These are phyloP conservation scores for Elgonia sp. DNA, from an alignment of 2,888 invertebrate genomes.

Conservation along the genomic window DNA sequence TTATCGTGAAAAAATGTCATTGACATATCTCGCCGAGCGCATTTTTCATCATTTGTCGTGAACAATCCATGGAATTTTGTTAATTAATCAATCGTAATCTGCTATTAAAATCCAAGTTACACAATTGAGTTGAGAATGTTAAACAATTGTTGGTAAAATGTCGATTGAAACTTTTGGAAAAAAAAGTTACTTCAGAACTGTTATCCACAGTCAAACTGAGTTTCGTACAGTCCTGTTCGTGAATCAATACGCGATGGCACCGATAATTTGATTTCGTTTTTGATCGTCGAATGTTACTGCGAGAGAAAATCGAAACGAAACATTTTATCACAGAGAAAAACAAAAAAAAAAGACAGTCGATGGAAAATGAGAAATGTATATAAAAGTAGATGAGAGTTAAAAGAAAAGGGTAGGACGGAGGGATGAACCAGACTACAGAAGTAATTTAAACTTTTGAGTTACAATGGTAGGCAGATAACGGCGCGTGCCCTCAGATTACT, in stretches of 20 bases:
- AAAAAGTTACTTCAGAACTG: conserved; percentile 2
- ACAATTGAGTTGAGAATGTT: background rate
- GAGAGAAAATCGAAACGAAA: conserved; percentile 65
- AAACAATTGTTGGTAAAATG: conserved; percentile 10
- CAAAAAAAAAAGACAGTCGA: conserved; percentile 37
- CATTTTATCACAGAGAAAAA: conserved; percentile 58
- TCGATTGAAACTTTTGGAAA: conserved; percentile 8
- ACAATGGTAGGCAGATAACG: conserved; percentile 76
- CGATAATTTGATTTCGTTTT: conserved; percentile 69
- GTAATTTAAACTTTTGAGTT: conserved; percentile 82
- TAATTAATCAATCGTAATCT: conserved; percentile 20
- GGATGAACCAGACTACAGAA: conserved; percentile 78
- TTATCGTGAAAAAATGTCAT: conserved; percentile 39
- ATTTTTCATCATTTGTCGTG: conserved; percentile 36
- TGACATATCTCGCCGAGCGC: conserved; percentile 6
- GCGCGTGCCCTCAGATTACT: conserved; percentile 78
- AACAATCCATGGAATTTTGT: conserved; percentile 28
- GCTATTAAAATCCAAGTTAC: background rate
- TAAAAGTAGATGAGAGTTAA: conserved; percentile 57
- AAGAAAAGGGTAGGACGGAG: conserved; percentile 68
- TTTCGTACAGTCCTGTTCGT: conserved; percentile 14
- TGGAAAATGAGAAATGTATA: conserved; percentile 58
- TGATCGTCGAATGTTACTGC: conserved; percentile 64
- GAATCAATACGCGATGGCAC: conserved; percentile 58
- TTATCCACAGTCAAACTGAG: conserved; percentile 5